Base-by-base conservation (phyloP, 1,140 invertebrate species). In the Heterodera carotae region DNA sequence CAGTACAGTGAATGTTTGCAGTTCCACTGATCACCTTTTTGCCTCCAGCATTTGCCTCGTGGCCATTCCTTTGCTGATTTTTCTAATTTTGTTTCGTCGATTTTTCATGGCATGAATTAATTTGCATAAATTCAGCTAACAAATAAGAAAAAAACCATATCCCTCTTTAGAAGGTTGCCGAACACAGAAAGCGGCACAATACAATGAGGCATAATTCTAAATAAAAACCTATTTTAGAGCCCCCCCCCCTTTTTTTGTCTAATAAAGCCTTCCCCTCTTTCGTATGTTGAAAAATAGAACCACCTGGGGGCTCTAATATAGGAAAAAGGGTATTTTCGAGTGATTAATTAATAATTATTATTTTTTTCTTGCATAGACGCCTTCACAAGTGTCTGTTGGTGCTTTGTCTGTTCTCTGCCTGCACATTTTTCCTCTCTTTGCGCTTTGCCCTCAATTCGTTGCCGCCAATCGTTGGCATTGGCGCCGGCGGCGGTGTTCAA, bases 381-480 rank as follows among this genome's bases (percentile, higher is more conserved):
- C 64, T 82, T 18, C 75, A 77, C 76, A 83, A 83, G 64, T 83
- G 80, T 56, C 34, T 84, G 22, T 48, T 83, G 43, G 75, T 83
- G 27, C 48, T 84, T 31, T 69, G 53, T 31, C 29, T 83, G 36
- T 75, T 77, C 48, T 79, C 76, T n/a, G 75, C 66, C 34, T 84
- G 75, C 59, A 67, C 76, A 25, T 84, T 84, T 71, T 83, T 85
- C 71, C 70, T 79, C 25, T 84, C 81, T 66, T 56, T 84, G n/a
- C 83, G 81, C 12, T 83, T 77, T 31, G 68, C 80, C n/a, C 31
- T 84, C 33, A 34, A 33, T 66, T 64, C 75, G 34, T 29, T 39
- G 27, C 53, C 75, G 25, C n/a, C n/a, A n/a, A 2, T 69, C 22
- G 62, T 56, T 43, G 39, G 6, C 12, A 12, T 12, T 43, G 39